Percentiles rank a stretch among this genome's conserved stretches.
phyloP scores from a whole-genome alignment of 2,113 vertebrate species.

The Balaeniceps rex region DNA sequence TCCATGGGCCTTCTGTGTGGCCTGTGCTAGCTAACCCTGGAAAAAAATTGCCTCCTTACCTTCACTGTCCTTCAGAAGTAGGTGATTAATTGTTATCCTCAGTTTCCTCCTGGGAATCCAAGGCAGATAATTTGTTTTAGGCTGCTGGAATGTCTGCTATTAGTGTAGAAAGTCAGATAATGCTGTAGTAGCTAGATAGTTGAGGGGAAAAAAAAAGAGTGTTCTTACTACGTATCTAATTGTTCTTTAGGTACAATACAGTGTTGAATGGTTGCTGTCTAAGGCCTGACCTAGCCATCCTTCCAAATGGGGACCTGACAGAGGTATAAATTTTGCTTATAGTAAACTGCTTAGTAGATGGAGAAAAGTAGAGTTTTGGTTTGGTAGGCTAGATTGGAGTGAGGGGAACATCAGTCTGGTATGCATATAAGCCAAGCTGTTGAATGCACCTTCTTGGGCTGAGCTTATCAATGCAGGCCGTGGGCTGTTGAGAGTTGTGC shows the following conservation, averaged over 20 bases:
- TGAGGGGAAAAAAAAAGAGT: neutral
- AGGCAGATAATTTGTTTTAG: neutral
- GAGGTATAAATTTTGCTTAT: conserved; percentile 74
- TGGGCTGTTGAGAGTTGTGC: neutral
- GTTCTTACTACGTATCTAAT: neutral
- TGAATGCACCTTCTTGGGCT: neutral
- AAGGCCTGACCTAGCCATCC: conserved; percentile 84
- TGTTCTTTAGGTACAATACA: conserved; percentile 80
- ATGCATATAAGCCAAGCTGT: neutral
- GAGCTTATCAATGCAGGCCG: neutral
- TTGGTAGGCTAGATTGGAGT: neutral
- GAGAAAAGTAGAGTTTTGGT: neutral
- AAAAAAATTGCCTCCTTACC: neutral
- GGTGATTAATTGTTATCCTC: neutral
- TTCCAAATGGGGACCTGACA: conserved; percentile 88
- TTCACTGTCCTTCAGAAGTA: neutral
- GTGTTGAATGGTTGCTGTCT: conserved; percentile 87
- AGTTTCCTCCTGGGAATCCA: neutral
- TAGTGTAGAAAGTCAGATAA: neutral
- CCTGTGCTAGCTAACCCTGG: neutral
- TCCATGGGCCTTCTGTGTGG: neutral
- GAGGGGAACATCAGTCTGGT: neutral
- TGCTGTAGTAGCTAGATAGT: neutral
- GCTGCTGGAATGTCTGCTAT: neutral
- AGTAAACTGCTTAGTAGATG: neutral